Evolutionary conservation across 2,888 invertebrate genomes (phyloP), one percentile per base, ranked within the genome.

Genomic region (Agonopterix alstromeriana): DNA sequence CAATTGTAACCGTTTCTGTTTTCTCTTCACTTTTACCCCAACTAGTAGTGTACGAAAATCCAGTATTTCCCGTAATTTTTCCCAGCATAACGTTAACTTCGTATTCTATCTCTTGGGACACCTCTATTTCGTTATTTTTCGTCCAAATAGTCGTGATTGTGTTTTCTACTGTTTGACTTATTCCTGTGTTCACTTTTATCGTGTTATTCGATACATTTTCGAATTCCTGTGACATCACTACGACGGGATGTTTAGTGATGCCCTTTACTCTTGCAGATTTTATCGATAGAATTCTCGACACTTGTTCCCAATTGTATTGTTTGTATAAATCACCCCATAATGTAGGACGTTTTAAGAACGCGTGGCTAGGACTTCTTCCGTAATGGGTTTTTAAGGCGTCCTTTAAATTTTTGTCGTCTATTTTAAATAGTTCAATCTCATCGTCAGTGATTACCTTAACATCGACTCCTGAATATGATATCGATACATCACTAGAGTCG

Each of bases 321-420:
- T 72, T 67, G 51, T 80, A 85, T 3, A 85, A 60, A 58, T 85
- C 83, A 0, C 75, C 77, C 84, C 85, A 84, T 0, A 82, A 84
- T 0, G 85, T 85, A 0, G 84, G 85, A 46, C 79, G 78, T 60
- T 65, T 70, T 7, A 81, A 50, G 46, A 67, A 85, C 0, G 73
- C 64, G 4, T 63, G 60, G 2, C 52, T 71, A 0, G 85, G 79
- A 49, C 56, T 62, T 9, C 45, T 60, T 0, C 75, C 76, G 14
- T 71, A 79, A 45, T 73, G 68, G 7, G 51, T 60, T 38, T 61
- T 61, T 0, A 82, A 53, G 0, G 78, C 79, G 46, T 61, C 53
- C 36, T 63, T 61, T 36, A 85, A 56, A 27, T 61, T 66, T 0
- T 54, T 43, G 0, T 62, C 56, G 9, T 54, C 54, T 1, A 85